A percentile compares a stretch with the other conserved stretches of the same genome.
phyloP scores from a whole-genome alignment of 2,113 vertebrate genomes.

The Plectropomus leopardus region DNA sequence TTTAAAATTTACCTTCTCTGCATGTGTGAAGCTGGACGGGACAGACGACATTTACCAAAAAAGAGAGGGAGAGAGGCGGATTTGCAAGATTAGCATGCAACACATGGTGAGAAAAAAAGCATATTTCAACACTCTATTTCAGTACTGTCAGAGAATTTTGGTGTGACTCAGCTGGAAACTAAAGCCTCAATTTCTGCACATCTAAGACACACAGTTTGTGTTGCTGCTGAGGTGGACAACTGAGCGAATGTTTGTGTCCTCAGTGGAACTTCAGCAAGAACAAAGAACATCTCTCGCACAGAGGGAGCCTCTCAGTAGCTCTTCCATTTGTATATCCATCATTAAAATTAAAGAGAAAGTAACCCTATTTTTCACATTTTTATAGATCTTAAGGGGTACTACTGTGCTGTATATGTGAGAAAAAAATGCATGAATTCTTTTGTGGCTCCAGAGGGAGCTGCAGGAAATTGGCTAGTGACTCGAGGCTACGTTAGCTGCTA shows the following conservation, averaged over 20 bases:
- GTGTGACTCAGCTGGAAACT: constrained; percentile 48
- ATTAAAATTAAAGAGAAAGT: not conserved
- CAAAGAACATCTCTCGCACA: not conserved
- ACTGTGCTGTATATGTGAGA: not conserved
- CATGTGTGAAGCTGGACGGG: constrained; percentile 9
- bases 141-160: constrained; percentile 20
- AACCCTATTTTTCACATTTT: not conserved
- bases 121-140: constrained; percentile 38
- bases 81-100: constrained; percentile 42
- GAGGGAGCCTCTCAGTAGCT: not conserved
- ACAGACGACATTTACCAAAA: constrained; percentile 17
- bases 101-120: constrained; percentile 16
- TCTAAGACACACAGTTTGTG: constrained; percentile 19
- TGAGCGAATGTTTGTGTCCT: constrained; percentile 1
- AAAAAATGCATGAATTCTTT: not conserved
- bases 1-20: constrained; percentile 12
- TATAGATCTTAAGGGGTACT: not conserved
- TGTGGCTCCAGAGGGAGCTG: not conserved
- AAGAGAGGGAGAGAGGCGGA: not conserved
- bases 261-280: constrained; percentile 20
- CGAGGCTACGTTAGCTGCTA: not conserved
- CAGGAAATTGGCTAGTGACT: too few relatives aligned
- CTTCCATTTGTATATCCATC: not conserved
- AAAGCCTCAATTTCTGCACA: constrained; percentile 45
- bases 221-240: constrained; percentile 19